Percentiles rank a stretch among this genome's conserved stretches.
phyloP scores from a whole-genome alignment of 2,888 invertebrate genomes.

The Fragum fragum region DNA sequence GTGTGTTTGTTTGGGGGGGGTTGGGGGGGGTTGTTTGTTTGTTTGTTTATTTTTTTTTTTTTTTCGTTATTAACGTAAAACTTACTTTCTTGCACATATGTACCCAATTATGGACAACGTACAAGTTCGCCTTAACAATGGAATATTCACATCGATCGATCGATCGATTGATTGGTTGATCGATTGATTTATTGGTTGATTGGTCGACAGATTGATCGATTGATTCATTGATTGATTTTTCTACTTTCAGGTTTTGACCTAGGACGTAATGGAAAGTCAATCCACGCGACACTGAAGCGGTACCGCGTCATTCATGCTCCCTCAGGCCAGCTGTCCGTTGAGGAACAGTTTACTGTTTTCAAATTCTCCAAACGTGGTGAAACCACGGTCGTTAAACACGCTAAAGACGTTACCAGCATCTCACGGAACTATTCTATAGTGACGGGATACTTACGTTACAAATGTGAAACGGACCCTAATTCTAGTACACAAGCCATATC shows the following conservation, averaged over 20 bases:
- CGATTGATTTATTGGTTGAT: no score
- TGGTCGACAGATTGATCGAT: no score
- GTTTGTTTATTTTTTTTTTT: background rate
- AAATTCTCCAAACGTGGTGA: slow-evolving; percentile 53
- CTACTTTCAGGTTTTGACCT: slow-evolving; percentile 65
- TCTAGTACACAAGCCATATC: slow-evolving; percentile 62
- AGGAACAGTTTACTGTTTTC: slow-evolving; percentile 51
- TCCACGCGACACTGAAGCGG: slow-evolving; percentile 51
- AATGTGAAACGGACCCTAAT: slow-evolving; percentile 62
- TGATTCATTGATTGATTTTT: background rate
- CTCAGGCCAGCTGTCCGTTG: slow-evolving; percentile 30
- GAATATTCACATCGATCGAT: no score
- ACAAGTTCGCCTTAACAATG: no score
- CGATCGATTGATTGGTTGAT: no score
- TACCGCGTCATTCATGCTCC: slow-evolving; percentile 27
- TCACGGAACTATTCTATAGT: slow-evolving; percentile 50
- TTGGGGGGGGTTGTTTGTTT: slow-evolving; percentile 1
- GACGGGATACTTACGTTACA: slow-evolving; percentile 56
- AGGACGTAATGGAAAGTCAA: slow-evolving; percentile 50
- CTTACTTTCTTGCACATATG: no score
- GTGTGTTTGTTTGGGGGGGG: no score
- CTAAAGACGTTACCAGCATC: slow-evolving; percentile 43
- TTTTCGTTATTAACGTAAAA: background rate
- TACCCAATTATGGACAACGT: no score
- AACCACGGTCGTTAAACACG: slow-evolving; percentile 43